Percentiles rank a stretch among this genome's conserved stretches.
Evolutionary conservation across 2,113 vertebrate species (phyloP).

Genomic region (Callipepla squamata): DNA sequence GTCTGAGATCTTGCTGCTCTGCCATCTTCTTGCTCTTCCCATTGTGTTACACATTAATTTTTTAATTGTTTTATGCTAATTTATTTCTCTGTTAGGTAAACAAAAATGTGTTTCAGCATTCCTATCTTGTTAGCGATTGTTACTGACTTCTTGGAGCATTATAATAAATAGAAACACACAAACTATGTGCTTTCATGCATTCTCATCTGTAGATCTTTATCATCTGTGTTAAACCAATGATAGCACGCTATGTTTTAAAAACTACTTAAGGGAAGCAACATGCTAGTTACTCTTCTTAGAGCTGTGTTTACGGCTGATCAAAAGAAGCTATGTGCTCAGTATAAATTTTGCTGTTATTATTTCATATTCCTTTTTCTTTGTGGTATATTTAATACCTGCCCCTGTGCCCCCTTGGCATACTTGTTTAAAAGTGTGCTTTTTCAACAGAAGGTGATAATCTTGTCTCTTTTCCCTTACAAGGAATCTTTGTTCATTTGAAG

Average conservation of each 20-base stretch:
- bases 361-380: not conserved
- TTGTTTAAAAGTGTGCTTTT: not conserved
- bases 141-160: not conserved
- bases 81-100: not conserved
- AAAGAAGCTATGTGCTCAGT: fast-evolving
- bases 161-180: not conserved
- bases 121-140: not conserved
- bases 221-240: not conserved
- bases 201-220: not conserved
- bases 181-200: fast-evolving
- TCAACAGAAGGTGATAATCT: not conserved
- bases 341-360: not conserved
- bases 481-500: not conserved
- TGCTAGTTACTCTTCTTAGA: not conserved
- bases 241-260: not conserved
- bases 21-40: no score
- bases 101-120: not conserved
- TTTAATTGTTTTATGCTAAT: not conserved
- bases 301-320: not conserved
- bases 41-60: no score
- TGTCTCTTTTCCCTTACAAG: not conserved
- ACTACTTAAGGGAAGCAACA: fast-evolving
- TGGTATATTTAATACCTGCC: fast-evolving
- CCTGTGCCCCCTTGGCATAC: fast-evolving
- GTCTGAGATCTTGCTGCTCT: no score